Conservation (phyloP, 2,113 vertebrate genomes). For the Ceyx cyanopectus region DNA sequence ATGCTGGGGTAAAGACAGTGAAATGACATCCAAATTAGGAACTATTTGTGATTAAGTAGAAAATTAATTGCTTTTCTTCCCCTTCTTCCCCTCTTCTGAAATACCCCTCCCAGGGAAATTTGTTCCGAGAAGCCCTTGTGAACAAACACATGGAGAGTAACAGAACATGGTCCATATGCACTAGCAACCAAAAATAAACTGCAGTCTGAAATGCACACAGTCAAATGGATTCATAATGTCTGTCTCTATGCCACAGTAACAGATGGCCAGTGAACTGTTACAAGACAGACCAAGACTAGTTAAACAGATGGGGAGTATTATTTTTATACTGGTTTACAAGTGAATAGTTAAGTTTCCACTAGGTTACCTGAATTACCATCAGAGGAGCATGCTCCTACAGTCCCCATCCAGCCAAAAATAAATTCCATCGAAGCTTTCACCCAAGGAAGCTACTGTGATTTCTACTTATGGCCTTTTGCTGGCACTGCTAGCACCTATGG, state of each 20-base stretch:
- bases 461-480: accelerated
- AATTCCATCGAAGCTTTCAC: background rate
- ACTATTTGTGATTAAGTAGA: constrained; percentile 40
- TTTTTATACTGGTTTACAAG: constrained; percentile 53
- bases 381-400: background rate
- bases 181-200: constrained; percentile 75
- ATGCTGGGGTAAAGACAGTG: background rate
- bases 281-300: constrained; percentile 60
- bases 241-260: constrained; percentile 60
- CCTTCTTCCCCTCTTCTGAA: constrained; percentile 1
- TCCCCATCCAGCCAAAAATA: background rate
- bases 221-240: constrained; percentile 46
- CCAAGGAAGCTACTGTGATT: background rate
- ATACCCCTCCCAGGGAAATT: constrained; percentile 18
- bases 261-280: constrained; percentile 69
- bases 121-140: constrained; percentile 57
- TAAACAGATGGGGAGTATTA: constrained; percentile 65
- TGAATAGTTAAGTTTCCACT: constrained; percentile 39
- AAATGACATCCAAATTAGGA: constrained; percentile 6
- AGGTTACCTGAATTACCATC: constrained; percentile 1
- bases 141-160: constrained; percentile 76
- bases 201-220: constrained; percentile 71
- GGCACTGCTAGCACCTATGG: background rate
- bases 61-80: constrained; percentile 44
- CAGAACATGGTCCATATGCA: constrained; percentile 78